Evolutionary conservation across 2,888 invertebrate species (phyloP).

Genomic region (Brachyptera putata): DNA sequence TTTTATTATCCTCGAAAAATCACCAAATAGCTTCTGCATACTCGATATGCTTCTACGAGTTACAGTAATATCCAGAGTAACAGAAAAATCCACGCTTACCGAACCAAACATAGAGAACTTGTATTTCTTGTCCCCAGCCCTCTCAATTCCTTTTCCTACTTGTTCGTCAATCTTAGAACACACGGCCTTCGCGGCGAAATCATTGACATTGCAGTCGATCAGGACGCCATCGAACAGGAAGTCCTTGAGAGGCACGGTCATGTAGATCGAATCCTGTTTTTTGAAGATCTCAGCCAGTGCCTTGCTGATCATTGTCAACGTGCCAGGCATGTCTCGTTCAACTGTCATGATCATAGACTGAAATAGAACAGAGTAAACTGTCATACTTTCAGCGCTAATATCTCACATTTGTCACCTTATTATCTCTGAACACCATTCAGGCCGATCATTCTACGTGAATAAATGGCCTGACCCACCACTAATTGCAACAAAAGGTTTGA

Average conservation of each 20-base stretch:
- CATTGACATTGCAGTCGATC: constrained; percentile 68
- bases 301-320: constrained; percentile 62
- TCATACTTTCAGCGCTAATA: not conserved
- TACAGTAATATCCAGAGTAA: too few species aligned
- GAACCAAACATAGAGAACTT: constrained; percentile 67
- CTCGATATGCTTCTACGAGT: too few species aligned
- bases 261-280: constrained; percentile 57
- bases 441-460: too few species aligned
- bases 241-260: constrained; percentile 62
- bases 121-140: constrained; percentile 59
- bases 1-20: too few species aligned
- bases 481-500: too few species aligned
- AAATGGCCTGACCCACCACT: too few species aligned
- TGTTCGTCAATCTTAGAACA: constrained; percentile 63
- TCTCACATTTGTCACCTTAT: too few species aligned
- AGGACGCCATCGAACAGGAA: constrained; percentile 67
- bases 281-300: constrained; percentile 67
- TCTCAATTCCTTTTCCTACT: constrained; percentile 54
- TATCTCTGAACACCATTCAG: too few species aligned
- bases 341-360: constrained; percentile 57
- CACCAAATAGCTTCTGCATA: too few species aligned
- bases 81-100: too few species aligned
- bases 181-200: constrained; percentile 71
- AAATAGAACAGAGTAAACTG: constrained; percentile 30
- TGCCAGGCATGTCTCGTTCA: constrained; percentile 55